Percentiles rank a stretch among this genome's conserved stretches.
Evolutionary conservation across 2,113 vertebrate genomes (phyloP).

Genomic region (Sphaerodactylus townsendi): DNA sequence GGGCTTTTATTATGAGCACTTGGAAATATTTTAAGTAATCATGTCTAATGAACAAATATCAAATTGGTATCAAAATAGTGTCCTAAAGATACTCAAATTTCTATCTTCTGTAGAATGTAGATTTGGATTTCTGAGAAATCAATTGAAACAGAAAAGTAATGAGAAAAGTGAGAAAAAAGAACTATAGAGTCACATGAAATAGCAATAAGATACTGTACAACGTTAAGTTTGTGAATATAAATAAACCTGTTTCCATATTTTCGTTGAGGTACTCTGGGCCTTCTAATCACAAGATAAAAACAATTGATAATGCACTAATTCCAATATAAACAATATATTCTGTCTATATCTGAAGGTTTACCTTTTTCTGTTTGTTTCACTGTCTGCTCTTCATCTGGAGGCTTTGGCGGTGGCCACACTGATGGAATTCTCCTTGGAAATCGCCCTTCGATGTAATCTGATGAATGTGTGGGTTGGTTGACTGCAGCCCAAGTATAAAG

Average conservation of each 20-base stretch:
- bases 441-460: conserved; percentile 83
- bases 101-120: background rate
- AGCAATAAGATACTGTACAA: no score
- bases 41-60: background rate
- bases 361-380: conserved; percentile 74
- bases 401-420: conserved; percentile 69
- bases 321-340: background rate
- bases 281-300: background rate
- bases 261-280: background rate
- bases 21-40: background rate
- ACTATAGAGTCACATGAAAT: background rate
- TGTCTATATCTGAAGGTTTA: conserved; percentile 57
- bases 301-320: background rate
- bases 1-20: background rate
- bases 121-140: background rate
- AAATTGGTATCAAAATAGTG: background rate
- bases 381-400: conserved; percentile 69
- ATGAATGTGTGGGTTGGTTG: conserved; percentile 87
- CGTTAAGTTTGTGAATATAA: background rate
- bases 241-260: background rate
- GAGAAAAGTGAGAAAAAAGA: background rate
- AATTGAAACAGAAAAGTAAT: background rate
- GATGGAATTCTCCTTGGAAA: conserved; percentile 79
- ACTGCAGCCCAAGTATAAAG: conserved; percentile 96
- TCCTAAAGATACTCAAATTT: background rate